Conservation (phyloP, 1,140 invertebrate species). For the Metopolophium dirhodum region DNA sequence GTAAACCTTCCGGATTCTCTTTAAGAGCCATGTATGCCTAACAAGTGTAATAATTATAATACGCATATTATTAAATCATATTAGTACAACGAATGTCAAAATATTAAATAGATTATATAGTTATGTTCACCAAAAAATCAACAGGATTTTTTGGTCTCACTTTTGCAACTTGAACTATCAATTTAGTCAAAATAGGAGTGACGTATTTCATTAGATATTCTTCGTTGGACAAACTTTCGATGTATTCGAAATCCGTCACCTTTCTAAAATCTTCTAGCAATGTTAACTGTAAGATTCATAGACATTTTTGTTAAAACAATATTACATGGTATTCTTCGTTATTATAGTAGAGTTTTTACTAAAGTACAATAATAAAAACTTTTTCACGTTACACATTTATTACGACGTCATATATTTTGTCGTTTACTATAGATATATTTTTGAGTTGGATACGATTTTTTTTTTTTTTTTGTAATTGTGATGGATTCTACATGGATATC, state of each 20-base stretch:
- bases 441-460: no score
- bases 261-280: constrained; percentile 20
- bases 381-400: no score
- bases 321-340: not conserved
- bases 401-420: no score
- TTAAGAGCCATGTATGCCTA: constrained; percentile 18
- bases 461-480: no score
- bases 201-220: constrained; percentile 16
- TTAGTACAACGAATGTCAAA: not conserved
- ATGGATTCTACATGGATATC: no score
- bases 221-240: not conserved
- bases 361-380: no score
- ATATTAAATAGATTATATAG: not conserved
- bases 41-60: not conserved
- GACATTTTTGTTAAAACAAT: not conserved
- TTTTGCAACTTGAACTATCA: constrained; percentile 38
- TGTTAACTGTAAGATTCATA: not conserved
- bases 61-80: not conserved
- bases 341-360: no score
- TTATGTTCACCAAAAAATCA: not conserved
- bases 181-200: not conserved
- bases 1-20: not conserved
- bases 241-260: not conserved
- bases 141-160: constrained; percentile 17
- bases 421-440: no score